phyloP scores from a whole-genome alignment of 2,797 vertebrate species.

The Glossophaga mutica region DNA sequence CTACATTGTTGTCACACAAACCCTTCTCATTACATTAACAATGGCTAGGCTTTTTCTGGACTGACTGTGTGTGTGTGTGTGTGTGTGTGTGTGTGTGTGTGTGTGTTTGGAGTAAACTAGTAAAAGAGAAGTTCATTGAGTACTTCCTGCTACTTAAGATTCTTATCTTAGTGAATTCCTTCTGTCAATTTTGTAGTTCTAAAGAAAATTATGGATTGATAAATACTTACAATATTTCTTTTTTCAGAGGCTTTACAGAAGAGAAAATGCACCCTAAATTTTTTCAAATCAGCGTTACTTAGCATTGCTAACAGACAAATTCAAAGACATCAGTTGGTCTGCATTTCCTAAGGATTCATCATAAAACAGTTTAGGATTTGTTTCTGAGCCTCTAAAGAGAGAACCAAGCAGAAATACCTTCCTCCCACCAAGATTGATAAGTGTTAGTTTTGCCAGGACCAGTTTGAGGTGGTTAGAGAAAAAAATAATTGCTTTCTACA shows the following conservation, averaged over 20 bases:
- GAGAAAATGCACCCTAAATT: background rate
- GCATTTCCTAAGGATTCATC: background rate
- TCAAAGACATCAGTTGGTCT: background rate
- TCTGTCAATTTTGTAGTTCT: background rate
- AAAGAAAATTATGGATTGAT: background rate
- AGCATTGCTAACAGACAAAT: background rate
- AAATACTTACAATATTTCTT: background rate
- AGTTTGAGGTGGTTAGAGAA: background rate
- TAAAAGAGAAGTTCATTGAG: background rate
- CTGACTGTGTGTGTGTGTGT: too few species aligned
- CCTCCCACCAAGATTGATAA: background rate
- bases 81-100: too few species aligned
- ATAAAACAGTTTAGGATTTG: background rate
- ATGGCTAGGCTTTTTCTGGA: background rate
- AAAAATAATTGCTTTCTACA: background rate
- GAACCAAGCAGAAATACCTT: background rate
- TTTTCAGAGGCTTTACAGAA: background rate
- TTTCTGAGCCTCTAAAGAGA: background rate
- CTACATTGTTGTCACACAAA: background rate
- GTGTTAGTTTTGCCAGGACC: background rate
- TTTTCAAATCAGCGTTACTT: background rate
- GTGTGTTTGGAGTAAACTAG: background rate
- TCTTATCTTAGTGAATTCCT: background rate
- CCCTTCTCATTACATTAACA: background rate
- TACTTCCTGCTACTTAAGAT: background rate